Evolutionary conservation across 2,888 invertebrate genomes (phyloP), one percentile per base, ranked within the genome.

Genomic region (Clostera curtula): DNA sequence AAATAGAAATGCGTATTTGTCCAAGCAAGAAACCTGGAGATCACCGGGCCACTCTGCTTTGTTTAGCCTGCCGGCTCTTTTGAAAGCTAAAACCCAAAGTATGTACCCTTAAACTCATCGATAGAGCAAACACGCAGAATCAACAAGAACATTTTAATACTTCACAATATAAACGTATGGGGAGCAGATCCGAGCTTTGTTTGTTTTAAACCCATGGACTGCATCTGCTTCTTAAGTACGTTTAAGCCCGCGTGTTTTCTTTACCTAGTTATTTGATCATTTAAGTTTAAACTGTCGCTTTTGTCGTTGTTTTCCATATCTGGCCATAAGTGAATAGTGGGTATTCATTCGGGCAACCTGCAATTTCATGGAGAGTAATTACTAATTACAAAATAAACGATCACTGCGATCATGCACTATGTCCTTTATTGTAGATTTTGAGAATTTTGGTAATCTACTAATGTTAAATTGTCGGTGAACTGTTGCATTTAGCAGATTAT

Each of bases 71-170:
- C 61, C 79, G 82, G 80, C 65, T 45, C 75, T 69, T 77, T 83
- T 82, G 82, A 79, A 79, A 82, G 71, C 66, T 84, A 83, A 85
- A 83, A 84, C 82, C 72, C 74, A 70, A 84, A 71, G 77, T 82
- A 60, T 83, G 83, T 83, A 73, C 69, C 71, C 77, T 62, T 60
- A 74, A 70, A 72, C 77, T 70, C 79, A 70, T 75, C 74, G 72
- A 73, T 72, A 67, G 55, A 57, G 51, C 64, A 80, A 82, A 85
- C 74, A 74, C 37, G 42, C 59, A 52, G 50, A 35, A 56, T 64
- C 79, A 79, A 82, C 66, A 82, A 48, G 43, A 52, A 59, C 56
- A 54, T 64, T 62, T 71, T 75, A 75, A 75, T 77, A 77, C 73
- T 70, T 70, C 60, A 73, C 72, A 72, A 72, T 76, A 76, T 74